Evolutionary conservation across 1,140 invertebrate genomes (phyloP), one percentile per base, ranked within the genome.

Genomic region (Subanguina moxae): DNA sequence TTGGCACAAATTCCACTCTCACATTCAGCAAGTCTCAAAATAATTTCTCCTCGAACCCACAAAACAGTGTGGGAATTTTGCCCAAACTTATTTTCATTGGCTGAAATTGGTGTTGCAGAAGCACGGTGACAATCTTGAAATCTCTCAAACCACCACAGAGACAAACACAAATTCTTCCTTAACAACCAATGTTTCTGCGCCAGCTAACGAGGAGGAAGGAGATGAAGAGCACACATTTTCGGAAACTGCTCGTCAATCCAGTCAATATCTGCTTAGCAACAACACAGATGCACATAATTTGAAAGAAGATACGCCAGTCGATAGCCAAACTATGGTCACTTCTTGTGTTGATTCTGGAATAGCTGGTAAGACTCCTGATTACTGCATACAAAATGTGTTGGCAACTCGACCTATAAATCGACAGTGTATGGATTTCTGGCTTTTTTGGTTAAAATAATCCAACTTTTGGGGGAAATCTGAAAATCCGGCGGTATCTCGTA

Each of bases 291-390:
- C 9, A n/a, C n/a, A 8, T 38, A 32, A n/a, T 25, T 1, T 8
- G 25, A 42, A 25, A 19, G 48, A 43, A 21, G 58, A 52, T 27
- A 52, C 48, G 3, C 48, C 48, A 21, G 3, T 52, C 17, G 15
- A 52, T 52, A 25, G 23, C 48, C n/a, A 52, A 15, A 52, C n/a
- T 30, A 68, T 68, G 61, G 58, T 68, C 30, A 63, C 66, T 23
- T 68, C 66, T 9, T 68, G 66, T 52, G 66, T 68, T 8, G 66
- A 68, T 58, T 68, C 66, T 11, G 66, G 66, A 45, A 68, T 68
- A 45, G 66, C 57, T 23, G 48, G n/a, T 52, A 52, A 19, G 23
- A 52, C 17, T 52, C 11, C 3, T 3, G 11, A 38, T 3, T 11
- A 38, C 3, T 38, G 11, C 3, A 38, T 38, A n/a, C n/a, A n/a